Conservation (phyloP, 2,888 invertebrate species). For the Argynnis bischoffii region DNA sequence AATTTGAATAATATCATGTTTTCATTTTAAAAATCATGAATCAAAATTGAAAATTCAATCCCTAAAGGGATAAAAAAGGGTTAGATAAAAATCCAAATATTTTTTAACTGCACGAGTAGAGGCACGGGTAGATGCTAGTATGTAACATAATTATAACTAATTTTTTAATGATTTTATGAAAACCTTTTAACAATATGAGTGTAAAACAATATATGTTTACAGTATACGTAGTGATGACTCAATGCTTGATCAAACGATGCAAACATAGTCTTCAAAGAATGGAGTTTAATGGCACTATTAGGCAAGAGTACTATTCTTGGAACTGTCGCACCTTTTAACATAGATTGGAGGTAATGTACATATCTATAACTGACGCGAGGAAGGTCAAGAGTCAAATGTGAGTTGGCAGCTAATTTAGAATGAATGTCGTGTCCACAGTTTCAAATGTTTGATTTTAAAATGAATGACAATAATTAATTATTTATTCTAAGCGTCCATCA, state of each 20-base stretch:
- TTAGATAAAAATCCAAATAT: no score
- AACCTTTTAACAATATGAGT: constrained; percentile 10
- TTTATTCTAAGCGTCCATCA: no score
- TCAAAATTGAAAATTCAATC: no score
- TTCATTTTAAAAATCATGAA: no score
- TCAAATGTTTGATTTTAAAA: not conserved
- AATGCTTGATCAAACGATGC: constrained; percentile 30
- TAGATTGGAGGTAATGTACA: constrained; percentile 7
- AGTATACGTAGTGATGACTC: constrained; percentile 24
- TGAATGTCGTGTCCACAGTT: not conserved
- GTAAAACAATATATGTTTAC: constrained; percentile 23
- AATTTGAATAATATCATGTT: not conserved
- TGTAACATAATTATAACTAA: no score
- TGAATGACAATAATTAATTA: not conserved
- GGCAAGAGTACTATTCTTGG: constrained; percentile 29
- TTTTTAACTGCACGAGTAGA: no score
- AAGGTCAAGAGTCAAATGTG: constrained; percentile 9
- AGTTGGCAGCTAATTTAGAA: constrained; percentile 7
- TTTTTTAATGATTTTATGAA: not conserved
- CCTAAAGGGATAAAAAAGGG: no score
- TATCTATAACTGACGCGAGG: constrained; percentile 1
- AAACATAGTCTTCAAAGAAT: constrained; percentile 31
- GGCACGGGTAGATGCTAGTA: no score
- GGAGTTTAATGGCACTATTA: constrained; percentile 24
- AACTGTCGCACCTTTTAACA: constrained; percentile 26